Evolutionary conservation across 2,113 vertebrate genomes (phyloP).

Genomic region (Tyto alba): DNA sequence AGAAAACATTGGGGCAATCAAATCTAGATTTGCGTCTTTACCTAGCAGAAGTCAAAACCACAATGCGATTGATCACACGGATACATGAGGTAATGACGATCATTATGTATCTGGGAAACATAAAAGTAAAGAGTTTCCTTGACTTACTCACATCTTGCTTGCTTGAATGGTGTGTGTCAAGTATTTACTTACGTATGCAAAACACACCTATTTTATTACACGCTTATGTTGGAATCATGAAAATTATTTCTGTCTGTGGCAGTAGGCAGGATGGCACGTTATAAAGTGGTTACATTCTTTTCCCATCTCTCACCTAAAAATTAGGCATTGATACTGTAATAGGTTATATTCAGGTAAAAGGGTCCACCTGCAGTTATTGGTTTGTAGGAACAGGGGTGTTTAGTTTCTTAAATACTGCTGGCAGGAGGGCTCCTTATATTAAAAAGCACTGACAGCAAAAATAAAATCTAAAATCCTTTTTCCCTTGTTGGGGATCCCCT

Average conservation of each 20-base stretch:
- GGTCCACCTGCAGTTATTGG: background rate
- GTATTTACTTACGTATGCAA: background rate
- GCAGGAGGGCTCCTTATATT: background rate
- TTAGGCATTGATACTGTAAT: background rate
- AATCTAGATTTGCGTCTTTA: background rate
- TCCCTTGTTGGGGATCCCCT: background rate
- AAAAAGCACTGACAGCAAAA: background rate
- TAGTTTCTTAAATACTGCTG: background rate
- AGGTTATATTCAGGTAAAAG: background rate
- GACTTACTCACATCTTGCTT: background rate
- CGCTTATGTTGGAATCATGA: background rate
- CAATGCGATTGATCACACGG: background rate
- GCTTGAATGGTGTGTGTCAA: background rate
- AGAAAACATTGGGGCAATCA: background rate
- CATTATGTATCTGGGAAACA: background rate
- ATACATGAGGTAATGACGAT: background rate
- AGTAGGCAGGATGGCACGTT: background rate
- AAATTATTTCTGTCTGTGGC: background rate
- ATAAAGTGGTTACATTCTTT: background rate
- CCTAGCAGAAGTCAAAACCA: accelerated
- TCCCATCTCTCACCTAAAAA: background rate
- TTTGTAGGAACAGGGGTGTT: background rate
- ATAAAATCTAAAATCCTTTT: background rate
- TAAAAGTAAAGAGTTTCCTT: background rate
- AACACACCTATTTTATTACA: background rate